These are phyloP conservation scores for Bellardia bayeri DNA, from an alignment of 2,888 invertebrate genomes.

Conservation along the genomic window DNA sequence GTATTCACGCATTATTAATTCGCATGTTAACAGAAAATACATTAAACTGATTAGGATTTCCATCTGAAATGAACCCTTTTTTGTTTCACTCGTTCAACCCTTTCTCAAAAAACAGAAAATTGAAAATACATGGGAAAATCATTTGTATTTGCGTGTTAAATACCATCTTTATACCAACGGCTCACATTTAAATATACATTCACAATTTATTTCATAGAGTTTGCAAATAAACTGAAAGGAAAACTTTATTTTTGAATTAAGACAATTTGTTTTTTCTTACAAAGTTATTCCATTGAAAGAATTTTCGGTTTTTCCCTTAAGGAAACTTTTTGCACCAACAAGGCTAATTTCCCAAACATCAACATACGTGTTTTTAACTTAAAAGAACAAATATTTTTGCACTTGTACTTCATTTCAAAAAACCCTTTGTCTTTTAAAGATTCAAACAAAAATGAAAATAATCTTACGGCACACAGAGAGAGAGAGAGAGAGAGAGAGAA, in stretches of 20 bases:
- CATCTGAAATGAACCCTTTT: conserved; percentile 63
- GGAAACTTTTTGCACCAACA: conserved; percentile 59
- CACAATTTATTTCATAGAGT: conserved; percentile 43
- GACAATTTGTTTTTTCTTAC: conserved; percentile 64
- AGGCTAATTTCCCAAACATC: conserved; percentile 70
- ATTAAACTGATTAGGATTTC: conserved; percentile 72
- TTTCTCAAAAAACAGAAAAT: not conserved
- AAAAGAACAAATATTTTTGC: conserved; percentile 50
- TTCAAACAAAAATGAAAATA: not conserved
- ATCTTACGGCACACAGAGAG: not conserved
- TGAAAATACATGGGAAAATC: conserved; percentile 33
- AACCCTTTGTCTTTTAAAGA: conserved; percentile 49
- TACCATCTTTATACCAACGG: conserved; percentile 25
- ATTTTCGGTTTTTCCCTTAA: conserved; percentile 56
- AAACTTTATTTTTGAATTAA: conserved; percentile 63
- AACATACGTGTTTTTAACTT: conserved; percentile 66
- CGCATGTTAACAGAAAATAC: conserved; percentile 71
- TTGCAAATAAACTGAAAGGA: conserved; percentile 39
- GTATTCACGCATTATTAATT: conserved; percentile 67
- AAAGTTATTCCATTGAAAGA: conserved; percentile 12
- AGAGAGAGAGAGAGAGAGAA: not conserved
- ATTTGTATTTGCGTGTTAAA: conserved; percentile 65
- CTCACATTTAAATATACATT: not conserved
- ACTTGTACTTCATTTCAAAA: conserved; percentile 37
- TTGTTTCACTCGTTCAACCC: conserved; percentile 27